Conservation (phyloP, 2,113 vertebrate genomes). For the Mustela lutreola region DNA sequence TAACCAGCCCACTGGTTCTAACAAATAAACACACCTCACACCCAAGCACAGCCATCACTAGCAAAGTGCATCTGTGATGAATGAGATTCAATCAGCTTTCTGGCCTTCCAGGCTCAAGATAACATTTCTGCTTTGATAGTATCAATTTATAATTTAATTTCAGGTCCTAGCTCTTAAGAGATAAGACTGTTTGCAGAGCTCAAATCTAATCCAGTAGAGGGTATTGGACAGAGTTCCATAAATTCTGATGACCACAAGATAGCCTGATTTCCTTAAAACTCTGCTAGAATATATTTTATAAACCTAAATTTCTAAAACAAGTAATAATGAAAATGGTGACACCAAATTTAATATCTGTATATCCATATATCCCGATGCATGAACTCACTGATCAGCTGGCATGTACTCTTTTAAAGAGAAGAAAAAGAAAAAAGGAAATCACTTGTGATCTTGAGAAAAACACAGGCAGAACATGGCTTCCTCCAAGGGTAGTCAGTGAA, state of each 20-base stretch:
- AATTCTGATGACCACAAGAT: slow-evolving; percentile 80
- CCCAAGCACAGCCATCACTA: slow-evolving; percentile 61
- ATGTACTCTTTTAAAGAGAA: not conserved
- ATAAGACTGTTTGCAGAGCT: slow-evolving; percentile 76
- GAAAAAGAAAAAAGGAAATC: not conserved
- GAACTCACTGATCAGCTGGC: not conserved
- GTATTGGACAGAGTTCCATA: slow-evolving; percentile 74
- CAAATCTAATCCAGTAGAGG: slow-evolving; percentile 82
- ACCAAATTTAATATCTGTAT: slow-evolving; percentile 60
- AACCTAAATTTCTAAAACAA: slow-evolving; percentile 54
- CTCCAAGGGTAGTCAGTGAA: not conserved
- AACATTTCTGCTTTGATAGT: slow-evolving; percentile 82
- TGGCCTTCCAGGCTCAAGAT: slow-evolving; percentile 78
- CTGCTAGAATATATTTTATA: slow-evolving; percentile 38
- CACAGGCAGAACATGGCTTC: not conserved
- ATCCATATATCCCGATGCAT: slow-evolving; percentile 41
- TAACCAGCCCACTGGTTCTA: slow-evolving; percentile 21
- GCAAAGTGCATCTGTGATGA: slow-evolving; percentile 78
- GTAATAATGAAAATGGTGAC: slow-evolving; percentile 61
- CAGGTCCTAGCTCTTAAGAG: slow-evolving; percentile 75
- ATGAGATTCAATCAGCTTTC: slow-evolving; percentile 80
- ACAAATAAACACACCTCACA: slow-evolving; percentile 51
- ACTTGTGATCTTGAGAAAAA: slow-evolving; percentile 6
- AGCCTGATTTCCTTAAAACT: slow-evolving; percentile 73
- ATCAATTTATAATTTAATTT: slow-evolving; percentile 86